Conservation (phyloP, 2,797 vertebrate species). For the Acipenser oxyrinchus region DNA sequence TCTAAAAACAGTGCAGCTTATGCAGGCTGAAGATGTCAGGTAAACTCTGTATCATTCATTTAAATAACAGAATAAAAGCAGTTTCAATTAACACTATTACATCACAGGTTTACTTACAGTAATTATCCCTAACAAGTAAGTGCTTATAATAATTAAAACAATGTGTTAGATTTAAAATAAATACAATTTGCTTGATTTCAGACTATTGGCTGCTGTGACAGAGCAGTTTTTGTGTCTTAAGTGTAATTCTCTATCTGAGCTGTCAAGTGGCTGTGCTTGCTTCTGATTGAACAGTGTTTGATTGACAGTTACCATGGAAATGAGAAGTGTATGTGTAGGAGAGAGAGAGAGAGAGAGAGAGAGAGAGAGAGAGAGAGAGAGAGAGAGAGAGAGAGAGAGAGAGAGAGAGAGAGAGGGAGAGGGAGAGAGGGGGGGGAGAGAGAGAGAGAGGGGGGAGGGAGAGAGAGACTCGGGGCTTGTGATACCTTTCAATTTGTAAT, state of each 20-base stretch:
- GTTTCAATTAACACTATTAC: background rate
- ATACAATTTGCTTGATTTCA: slow-evolving; percentile 16
- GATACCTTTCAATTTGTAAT: too few species aligned
- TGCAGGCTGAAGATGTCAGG: background rate
- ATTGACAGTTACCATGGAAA: too few species aligned
- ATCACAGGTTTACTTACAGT: background rate
- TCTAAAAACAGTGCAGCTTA: too few species aligned
- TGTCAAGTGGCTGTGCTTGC: slow-evolving; percentile 19
- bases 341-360: too few species aligned
- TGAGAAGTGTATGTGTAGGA: too few species aligned
- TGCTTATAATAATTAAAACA: slow-evolving; percentile 7
- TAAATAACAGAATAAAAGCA: background rate
- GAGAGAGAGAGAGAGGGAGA: too few species aligned
- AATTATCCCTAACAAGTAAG: slow-evolving; percentile 3
- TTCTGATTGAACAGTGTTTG: too few species aligned
- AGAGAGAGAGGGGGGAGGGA: too few species aligned
- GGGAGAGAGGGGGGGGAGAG: too few species aligned
- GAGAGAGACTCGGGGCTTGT: too few species aligned
- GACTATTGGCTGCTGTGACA: slow-evolving; percentile 19
- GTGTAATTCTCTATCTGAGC: slow-evolving; percentile 25
- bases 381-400: too few species aligned
- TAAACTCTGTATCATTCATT: background rate
- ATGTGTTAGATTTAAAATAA: slow-evolving; percentile 13
- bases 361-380: too few species aligned
- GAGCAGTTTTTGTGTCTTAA: slow-evolving; percentile 24